Conservation (phyloP, 1,140 invertebrate genomes). For the Maconellicoccus hirsutus region DNA sequence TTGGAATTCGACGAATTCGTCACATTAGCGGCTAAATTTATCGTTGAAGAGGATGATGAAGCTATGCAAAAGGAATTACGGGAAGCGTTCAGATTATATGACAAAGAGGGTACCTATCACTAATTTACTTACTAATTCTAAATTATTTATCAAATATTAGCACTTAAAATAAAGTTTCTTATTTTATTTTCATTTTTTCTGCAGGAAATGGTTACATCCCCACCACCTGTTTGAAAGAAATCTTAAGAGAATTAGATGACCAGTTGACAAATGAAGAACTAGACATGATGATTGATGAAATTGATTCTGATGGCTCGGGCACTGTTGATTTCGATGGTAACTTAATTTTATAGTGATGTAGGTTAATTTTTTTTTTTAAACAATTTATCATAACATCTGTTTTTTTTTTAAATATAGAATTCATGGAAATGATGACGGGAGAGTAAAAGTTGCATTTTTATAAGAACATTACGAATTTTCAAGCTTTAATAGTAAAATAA, state of each 20-base stretch:
- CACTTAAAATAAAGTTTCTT: too few relatives aligned
- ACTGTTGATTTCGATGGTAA: conserved; percentile 60
- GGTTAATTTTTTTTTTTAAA: not conserved
- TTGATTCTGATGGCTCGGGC: conserved; percentile 85
- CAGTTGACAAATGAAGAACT: conserved; percentile 83
- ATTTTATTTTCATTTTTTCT: not conserved
- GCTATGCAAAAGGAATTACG: conserved; percentile 82
- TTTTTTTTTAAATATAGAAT: conserved; percentile 56
- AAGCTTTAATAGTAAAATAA: not conserved
- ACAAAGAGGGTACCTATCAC: conserved; percentile 55
- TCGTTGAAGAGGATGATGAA: conserved; percentile 89
- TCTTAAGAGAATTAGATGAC: conserved; percentile 81
- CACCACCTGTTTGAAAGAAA: conserved; percentile 80
- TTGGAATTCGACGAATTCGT: conserved; percentile 93
- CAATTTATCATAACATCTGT: conserved; percentile 6
- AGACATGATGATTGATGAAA: conserved; percentile 92
- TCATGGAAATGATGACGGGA: conserved; percentile 94
- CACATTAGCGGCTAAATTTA: conserved; percentile 83
- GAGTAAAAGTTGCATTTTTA: conserved; percentile 44
- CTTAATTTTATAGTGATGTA: conserved; percentile 10
- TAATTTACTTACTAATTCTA: not conserved
- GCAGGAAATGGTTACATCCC: conserved; percentile 89
- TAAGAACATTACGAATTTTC: not conserved
- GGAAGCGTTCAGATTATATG: conserved; percentile 83
- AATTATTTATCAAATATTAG: too few relatives aligned